Base-by-base conservation (phyloP, 2,888 invertebrate species). In the Empis stercorea region DNA sequence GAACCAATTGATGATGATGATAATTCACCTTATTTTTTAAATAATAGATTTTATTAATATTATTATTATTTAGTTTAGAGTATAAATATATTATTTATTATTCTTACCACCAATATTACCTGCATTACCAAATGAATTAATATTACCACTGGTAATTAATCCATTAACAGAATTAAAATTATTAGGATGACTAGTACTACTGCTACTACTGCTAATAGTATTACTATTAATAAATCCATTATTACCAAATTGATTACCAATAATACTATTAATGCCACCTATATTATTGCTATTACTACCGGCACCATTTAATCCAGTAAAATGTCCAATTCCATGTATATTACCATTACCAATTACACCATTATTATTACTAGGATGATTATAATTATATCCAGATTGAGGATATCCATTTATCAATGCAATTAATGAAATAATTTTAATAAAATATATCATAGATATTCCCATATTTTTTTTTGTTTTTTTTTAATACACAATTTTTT, bases 381-480 rank as follows among this genome's bases (percentile, higher is more conserved):
- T 75, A 47, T 68, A 68, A 49, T 64, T 63, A 55, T 68, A 68
- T 20, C 69, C 68, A 49, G 68, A 66, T 57, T 68, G 68, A 34
- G 70, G 69, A 27, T 27, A 27, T 27, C 7, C 23, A 27, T 27
- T 27, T 6, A 27, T 7, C 5, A 27, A 27, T 27, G 7, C 9
- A 27, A 27, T 27, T 27, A 27, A 4, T 27, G 23, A 27, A 27
- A 27, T 27, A 27, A 27, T 27, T 7, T n/a, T 27, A 27, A 20
- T 27, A 27, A 27, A 27, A 27, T 7, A 27, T n/a, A n/a, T n/a
- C n/a, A n/a, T n/a, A n/a, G n/a, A n/a, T n/a, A n/a, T n/a, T n/a
- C n/a, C n/a, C n/a, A n/a, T n/a, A n/a, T n/a, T n/a, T n/a, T n/a
- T n/a, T n/a, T n/a, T n/a, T n/a, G n/a, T n/a, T n/a, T n/a, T n/a